Evolutionary conservation across 1,140 invertebrate genomes (phyloP), one percentile per base, ranked within the genome.

Genomic region (Lethocerus indicus): DNA sequence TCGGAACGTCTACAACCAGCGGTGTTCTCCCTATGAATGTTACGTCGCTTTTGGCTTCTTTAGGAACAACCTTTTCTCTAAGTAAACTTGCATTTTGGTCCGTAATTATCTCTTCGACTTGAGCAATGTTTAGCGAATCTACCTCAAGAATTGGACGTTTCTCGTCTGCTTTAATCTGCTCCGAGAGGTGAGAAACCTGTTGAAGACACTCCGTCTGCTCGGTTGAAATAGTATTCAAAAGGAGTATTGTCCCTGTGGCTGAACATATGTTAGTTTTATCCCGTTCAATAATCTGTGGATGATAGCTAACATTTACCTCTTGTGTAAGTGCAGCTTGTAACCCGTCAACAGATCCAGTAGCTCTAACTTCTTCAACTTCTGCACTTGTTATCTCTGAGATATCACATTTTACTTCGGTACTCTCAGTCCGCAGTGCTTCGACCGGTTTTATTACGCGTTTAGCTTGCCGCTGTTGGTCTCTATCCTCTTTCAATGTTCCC

Each of bases 401-500:
- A 45, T 45, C 13, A 39, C 23, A 6, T 2, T 21, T 45, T 2
- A 26, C 25, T 37, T 48, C 47, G n/a, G n/a, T 16, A 1, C 14
- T 35, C 18, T 48, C 35, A 18, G 35, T 48, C 23, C 47, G 25
- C 40, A 25, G 23, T 1, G 27, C 47, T 48, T 48, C 47, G 27
- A 37, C 13, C n/a, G 47, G 47, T 39, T 48, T 48, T 20, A 48
- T 29, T n/a, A 18, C 7, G 20, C 23, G 5, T n/a, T 25, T 20
- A 1, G 47, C 47, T 29, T 6, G 25, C 4, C 40, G 47, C 16
- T 16, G 2, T 24, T 48, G 20, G n/a, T 36, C 26, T 41, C 27
- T 29, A 24, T 37, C 27, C 3, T n/a, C 12, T 28, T 44, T 27
- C 7, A 48, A 13, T 20, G 23, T 39, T 2, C 21, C 47, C 5